Evolutionary conservation across 2,888 invertebrate species (phyloP).

Genomic region (Eilema sororculum): DNA sequence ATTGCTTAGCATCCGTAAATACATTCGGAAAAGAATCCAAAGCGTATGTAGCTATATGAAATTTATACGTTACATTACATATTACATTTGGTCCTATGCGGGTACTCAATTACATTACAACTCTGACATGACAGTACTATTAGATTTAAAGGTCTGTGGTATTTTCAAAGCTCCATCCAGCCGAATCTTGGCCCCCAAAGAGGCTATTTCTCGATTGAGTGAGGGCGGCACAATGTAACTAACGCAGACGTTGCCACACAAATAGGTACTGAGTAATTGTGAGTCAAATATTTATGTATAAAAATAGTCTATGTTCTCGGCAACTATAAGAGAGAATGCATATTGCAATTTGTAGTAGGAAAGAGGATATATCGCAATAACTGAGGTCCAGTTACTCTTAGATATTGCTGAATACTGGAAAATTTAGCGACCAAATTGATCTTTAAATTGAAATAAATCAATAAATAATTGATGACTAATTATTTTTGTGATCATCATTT

Average conservation of each 20-base stretch:
- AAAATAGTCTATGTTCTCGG: not conserved
- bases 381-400: too few relatives aligned
- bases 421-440: too few relatives aligned
- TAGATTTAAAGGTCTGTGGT: conserved; percentile 44
- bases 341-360: too few relatives aligned
- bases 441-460: too few relatives aligned
- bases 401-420: too few relatives aligned
- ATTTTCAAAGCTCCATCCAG: conserved; percentile 62
- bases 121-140: conserved; percentile 26
- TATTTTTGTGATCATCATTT: too few relatives aligned
- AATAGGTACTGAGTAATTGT: conserved; percentile 30
- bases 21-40: not conserved
- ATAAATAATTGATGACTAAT: too few relatives aligned
- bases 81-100: too few relatives aligned
- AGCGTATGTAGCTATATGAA: not conserved
- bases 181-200: conserved; percentile 73
- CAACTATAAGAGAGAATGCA: not conserved
- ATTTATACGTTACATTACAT: too few relatives aligned
- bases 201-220: conserved; percentile 75
- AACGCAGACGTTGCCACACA: conserved; percentile 34
- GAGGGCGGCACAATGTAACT: conserved; percentile 65
- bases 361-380: too few relatives aligned
- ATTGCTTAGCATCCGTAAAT: not conserved
- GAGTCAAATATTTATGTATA: conserved; percentile 18
- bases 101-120: too few relatives aligned